Evolutionary conservation across 2,888 invertebrate genomes (phyloP).

Genomic region (Tuta absoluta): DNA sequence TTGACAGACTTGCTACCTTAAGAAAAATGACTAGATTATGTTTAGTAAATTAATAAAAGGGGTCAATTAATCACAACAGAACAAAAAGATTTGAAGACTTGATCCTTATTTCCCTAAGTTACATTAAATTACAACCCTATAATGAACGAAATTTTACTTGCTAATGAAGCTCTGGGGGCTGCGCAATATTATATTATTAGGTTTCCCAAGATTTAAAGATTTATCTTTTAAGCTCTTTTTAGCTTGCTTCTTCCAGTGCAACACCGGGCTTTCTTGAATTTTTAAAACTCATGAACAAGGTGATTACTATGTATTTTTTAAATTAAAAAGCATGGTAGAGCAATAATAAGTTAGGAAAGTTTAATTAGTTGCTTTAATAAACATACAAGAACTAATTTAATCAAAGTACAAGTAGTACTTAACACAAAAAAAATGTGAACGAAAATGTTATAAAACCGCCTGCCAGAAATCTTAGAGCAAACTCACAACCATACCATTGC

Average conservation of each 20-base stretch:
- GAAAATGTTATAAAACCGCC: no score
- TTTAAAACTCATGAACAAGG: not conserved
- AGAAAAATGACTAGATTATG: no score
- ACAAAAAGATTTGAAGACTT: no score
- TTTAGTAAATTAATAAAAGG: no score
- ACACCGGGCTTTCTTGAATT: not conserved
- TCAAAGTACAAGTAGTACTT: no score
- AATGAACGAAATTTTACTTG: conserved; percentile 22
- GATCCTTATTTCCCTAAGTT: not conserved
- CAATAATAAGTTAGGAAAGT: not conserved
- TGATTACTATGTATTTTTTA: not conserved
- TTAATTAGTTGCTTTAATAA: not conserved
- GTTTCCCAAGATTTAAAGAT: not conserved
- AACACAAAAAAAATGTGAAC: no score
- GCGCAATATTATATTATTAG: conserved; percentile 3
- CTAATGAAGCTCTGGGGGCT: conserved; percentile 22
- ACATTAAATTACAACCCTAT: conserved; percentile 5
- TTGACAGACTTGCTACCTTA: no score
- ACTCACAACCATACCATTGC: conserved; percentile 6
- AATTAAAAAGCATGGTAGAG: not conserved
- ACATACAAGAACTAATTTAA: no score
- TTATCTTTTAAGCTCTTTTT: conserved; percentile 11
- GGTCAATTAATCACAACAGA: no score
- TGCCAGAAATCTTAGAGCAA: not conserved
- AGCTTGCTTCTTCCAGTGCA: no score